phyloP scores from a whole-genome alignment of 2,797 vertebrate species.

The Siniperca obscura region DNA sequence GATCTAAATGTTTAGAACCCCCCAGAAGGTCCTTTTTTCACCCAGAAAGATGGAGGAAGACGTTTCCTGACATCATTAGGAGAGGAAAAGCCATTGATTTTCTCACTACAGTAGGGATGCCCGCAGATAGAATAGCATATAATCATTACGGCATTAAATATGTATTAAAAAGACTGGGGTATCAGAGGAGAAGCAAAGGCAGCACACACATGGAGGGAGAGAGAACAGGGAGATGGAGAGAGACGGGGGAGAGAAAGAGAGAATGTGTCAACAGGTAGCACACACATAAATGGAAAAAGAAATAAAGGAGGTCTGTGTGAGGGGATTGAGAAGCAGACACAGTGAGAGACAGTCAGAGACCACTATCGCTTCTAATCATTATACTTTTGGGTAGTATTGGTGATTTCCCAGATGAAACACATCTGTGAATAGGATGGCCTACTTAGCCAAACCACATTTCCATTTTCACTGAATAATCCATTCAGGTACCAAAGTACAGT shows the following conservation, averaged over 20 bases:
- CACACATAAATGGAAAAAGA: constrained; percentile 21
- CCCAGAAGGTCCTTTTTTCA: constrained; percentile 32
- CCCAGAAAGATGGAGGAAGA: constrained; percentile 52
- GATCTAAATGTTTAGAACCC: constrained; percentile 50
- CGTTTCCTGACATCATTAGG: constrained; percentile 79
- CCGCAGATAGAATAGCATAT: constrained; percentile 77
- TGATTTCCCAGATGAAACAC: constrained; percentile 70
- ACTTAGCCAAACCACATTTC: constrained; percentile 63
- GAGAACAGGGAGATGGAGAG: constrained; percentile 26
- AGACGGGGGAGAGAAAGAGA: neutral
- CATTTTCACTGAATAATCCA: constrained; percentile 64
- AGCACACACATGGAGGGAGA: constrained; percentile 45
- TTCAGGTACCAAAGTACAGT: constrained; percentile 42
- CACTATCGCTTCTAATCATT: constrained; percentile 56
- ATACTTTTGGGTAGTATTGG: constrained; percentile 63
- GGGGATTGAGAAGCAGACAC: constrained; percentile 30
- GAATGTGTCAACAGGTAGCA: constrained; percentile 44
- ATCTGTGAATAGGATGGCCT: constrained; percentile 65
- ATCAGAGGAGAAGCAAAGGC: constrained; percentile 74
- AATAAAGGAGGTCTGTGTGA: constrained; percentile 22
- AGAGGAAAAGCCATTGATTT: constrained; percentile 75
- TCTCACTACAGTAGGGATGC: constrained; percentile 65
- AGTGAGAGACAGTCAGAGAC: constrained; percentile 27
- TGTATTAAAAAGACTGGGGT: constrained; percentile 81
- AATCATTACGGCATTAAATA: constrained; percentile 84